Evolutionary conservation across 2,888 invertebrate species (phyloP), one percentile per base, ranked within the genome.

Genomic region (Drosophila borborema): DNA sequence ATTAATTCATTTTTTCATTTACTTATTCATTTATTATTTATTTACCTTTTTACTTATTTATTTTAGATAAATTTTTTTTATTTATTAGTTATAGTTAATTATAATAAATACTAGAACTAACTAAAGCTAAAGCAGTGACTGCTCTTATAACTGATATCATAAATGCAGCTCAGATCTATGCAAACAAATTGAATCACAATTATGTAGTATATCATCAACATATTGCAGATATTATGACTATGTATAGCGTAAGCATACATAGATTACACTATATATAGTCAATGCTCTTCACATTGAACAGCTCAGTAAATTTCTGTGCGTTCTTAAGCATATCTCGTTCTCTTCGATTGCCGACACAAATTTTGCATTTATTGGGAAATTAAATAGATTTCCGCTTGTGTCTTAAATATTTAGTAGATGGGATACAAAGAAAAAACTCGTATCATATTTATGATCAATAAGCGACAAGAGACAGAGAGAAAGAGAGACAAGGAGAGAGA

Each of bases 361-460:
- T 61, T 67, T 70, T 54, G 67, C 77, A 78, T 78, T 78, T 68
- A 65, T 77, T 34, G 74, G 49, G 16, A 78, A 66, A 78, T 78
- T 75, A 78, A 78, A 78, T 79, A 79, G 78, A 78, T 78, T 79
- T 75, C 64, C 79, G 74, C 79, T 61, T 71, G 80, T 79, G 67
- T 64, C 23, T 54, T 80, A 73, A 80, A 80, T 74, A 80, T 68
- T 61, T 62, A 55, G 36, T 54, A 48, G 58, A 55, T 46, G 63
- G 45, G 12, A 43, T n/a, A 34, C 46, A 74, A 72, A 71, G 3
- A 38, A 71, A 70, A 71, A 64, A 55, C 79, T 58, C 79, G 80
- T 79, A 80, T 89, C 74, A 76, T 76, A 88, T 87, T 89, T 87
- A 86, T 49, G 74, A 49, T 31, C 82, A 72, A 77, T 67, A 86